phyloP scores from a whole-genome alignment of 2,113 vertebrate species.

The Cebidichthys violaceus region DNA sequence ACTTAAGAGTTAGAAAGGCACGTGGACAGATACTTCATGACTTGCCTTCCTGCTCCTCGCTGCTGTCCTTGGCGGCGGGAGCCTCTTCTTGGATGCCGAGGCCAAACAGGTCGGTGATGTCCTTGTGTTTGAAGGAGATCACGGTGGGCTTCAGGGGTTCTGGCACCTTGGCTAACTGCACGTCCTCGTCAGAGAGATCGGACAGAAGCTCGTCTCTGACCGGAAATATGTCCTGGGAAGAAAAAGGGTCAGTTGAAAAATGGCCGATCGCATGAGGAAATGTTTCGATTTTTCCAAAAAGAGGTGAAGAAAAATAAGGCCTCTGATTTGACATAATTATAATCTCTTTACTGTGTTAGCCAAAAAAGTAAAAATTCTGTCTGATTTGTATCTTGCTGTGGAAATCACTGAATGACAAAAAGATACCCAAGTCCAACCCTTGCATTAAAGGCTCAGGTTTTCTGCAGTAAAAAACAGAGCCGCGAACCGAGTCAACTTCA shows the following conservation, averaged over 20 bases:
- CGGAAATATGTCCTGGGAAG: conserved; percentile 85
- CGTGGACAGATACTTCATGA: background rate
- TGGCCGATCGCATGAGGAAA: background rate
- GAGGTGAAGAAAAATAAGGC: too few relatives aligned
- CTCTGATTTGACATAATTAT: background rate
- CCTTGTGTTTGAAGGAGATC: conserved; percentile 87
- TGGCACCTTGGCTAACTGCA: conserved; percentile 62
- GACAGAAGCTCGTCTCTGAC: conserved; percentile 90
- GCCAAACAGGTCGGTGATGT: conserved; percentile 91
- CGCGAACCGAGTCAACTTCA: background rate
- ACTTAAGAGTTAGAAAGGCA: background rate
- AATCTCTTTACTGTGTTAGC: background rate
- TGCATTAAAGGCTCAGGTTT: background rate
- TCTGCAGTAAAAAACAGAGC: background rate
- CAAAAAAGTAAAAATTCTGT: background rate
- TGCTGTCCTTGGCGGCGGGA: conserved; percentile 85
- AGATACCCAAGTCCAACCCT: background rate
- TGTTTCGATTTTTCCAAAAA: background rate
- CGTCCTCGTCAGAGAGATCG: conserved; percentile 90
- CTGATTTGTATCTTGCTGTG: background rate
- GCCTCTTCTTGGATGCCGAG: conserved; percentile 87
- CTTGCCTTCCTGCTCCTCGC: conserved; percentile 88
- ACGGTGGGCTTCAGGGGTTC: conserved; percentile 78
- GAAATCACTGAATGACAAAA: background rate
- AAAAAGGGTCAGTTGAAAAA: background rate